Base-by-base conservation (phyloP, 1,140 invertebrate species). In the Leucophenga varia region DNA sequence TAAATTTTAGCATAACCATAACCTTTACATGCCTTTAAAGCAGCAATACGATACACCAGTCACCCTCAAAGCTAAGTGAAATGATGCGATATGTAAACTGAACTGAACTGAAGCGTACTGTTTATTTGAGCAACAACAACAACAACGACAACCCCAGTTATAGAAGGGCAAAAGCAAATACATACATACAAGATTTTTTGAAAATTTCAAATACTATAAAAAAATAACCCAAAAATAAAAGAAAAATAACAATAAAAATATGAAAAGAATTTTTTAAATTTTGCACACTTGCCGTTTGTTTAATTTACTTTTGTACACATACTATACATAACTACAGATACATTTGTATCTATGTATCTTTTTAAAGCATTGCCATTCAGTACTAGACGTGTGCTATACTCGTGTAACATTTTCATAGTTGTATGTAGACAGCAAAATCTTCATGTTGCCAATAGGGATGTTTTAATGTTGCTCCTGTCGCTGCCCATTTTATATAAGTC, bases 231-330 rank as follows among this genome's bases (percentile, higher is more conserved):
- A 25, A 25, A 25, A 6, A 6, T 25, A 25, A 25, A 10, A 25
- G 10, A 25, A 25, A 10, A 25, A 25, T 25, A 25, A 25, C 22
- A 25, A 25, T n/a, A n/a, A n/a, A n/a, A n/a, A n/a, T n/a, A n/a
- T n/a, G n/a, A n/a, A n/a, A n/a, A n/a, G n/a, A n/a, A n/a, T n/a
- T 25, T 59, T 63, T 63, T 53, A 63, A 59, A 63, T 53, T 53
- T 58, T 48, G 56, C 53, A 54, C 60, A 56, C 60, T 63, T 63
- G 56, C 47, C 45, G 54, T 54, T 59, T 59, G 59, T 54, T 63
- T 54, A 63, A 63, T 63, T 63, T 55, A 34, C 38, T 21, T 31
- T 38, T 41, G 22, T 42, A 43, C 31, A 42, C 22, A 42, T 37
- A 39, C 20, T 12, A 39, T 41, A 25, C 10, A 25, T 25, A 25